Evolutionary conservation across 2,113 vertebrate species (phyloP).

Genomic region (Myrmecobius fasciatus): DNA sequence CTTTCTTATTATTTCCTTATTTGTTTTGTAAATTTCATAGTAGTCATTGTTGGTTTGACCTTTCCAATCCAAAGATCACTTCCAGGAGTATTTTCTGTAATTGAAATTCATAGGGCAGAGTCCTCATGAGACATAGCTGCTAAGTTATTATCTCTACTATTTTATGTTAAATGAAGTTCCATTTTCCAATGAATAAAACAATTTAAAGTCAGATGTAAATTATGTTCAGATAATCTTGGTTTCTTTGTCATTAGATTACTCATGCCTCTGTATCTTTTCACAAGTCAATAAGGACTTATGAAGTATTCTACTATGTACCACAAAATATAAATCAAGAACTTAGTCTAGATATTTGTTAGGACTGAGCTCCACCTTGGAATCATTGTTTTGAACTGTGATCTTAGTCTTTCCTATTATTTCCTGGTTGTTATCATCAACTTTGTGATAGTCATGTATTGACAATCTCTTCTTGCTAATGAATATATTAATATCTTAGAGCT

Average conservation of each 20-base stretch:
- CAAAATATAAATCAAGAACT: not conserved
- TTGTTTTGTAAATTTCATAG: not conserved
- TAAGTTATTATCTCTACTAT: not conserved
- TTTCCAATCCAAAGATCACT: not conserved
- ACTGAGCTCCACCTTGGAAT: not conserved
- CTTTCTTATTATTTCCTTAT: not conserved
- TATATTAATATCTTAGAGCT: not conserved
- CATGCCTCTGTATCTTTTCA: not conserved
- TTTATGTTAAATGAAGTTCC: not conserved
- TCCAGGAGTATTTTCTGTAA: not conserved
- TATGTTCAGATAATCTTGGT: not conserved
- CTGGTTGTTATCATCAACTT: not conserved
- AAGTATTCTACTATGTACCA: not conserved
- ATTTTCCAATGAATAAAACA: not conserved
- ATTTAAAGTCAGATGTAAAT: not conserved
- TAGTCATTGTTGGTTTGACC: not conserved
- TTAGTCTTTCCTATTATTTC: not conserved
- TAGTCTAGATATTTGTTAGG: not conserved
- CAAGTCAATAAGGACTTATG: not conserved
- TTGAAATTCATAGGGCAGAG: not conserved
- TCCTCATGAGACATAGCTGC: not conserved
- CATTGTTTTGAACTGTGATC: not conserved
- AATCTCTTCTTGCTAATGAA: not conserved
- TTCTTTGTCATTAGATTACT: not conserved
- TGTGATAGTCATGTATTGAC: not conserved